Base-by-base conservation (phyloP, 2,797 vertebrate species). In the Gadopsis marmoratus region DNA sequence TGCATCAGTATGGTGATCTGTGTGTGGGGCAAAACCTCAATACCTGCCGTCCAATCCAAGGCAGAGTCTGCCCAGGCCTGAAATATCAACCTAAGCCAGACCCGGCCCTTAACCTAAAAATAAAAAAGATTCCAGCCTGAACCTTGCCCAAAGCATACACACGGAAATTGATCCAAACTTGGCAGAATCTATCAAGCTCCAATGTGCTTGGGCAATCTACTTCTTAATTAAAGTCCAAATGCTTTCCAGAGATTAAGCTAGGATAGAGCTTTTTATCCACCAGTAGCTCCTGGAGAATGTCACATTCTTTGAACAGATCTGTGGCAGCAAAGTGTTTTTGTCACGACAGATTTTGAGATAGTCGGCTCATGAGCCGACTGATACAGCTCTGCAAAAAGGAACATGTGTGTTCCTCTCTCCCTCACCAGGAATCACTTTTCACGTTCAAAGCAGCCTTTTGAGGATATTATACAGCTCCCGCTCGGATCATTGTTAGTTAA, bases 361-460 rank as follows among this genome's bases (percentile, higher is more conserved):
- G n/a, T n/a, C n/a, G n/a, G n/a, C n/a, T 60, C 63, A 58, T 16
- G 4, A 26, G 23, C 54, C 74, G 79, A 88, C 70, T 82, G 78
- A 84, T 84, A 72, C 9, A 14, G 29, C 43, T 74, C 45, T 47
- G 59, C 16, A 70, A 69, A 62, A 13, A 29, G 59, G 53, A 81
- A 81, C 69, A 50, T 74, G 56, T 76, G 74, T 29, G 37, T 67
- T 58, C 62, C 26, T 60, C 26, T 35, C 48, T 66, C 41, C 60
- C 72, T 71, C 45, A 37, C 0, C 4, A 12, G 55, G 69, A 59
- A 37, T 80, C 74, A 62, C 66, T 55, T 60, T 60, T 64, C 45
- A 65, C 33, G 31, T 74, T 33, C 31, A 59, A 47, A 54, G 47
- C n/a, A 74, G 26, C 12, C 35, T 6, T 56, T 63, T 23, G 14